These are phyloP conservation scores for Heterodera carotae DNA, from an alignment of 1,140 invertebrate genomes.

Conservation along the genomic window DNA sequence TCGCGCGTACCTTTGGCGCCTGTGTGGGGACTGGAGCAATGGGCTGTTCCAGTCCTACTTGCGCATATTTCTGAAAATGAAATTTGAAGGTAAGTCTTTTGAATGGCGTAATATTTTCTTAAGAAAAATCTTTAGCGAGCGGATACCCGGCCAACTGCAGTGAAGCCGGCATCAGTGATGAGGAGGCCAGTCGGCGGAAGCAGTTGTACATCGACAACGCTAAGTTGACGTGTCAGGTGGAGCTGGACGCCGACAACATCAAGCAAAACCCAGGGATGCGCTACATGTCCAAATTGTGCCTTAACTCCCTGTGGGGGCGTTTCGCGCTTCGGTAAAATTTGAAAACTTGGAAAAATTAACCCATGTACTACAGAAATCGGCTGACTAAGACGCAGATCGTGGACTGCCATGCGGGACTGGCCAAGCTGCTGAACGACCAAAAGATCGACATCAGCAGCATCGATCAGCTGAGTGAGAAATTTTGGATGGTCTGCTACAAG, in stretches of 20 bases:
- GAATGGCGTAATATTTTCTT: not conserved
- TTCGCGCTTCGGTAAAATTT: not conserved
- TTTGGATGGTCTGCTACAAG: too few species aligned
- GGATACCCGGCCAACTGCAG: not conserved
- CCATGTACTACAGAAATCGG: too few species aligned
- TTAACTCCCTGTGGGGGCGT: not conserved
- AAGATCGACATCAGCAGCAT: too few species aligned
- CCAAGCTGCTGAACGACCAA: too few species aligned
- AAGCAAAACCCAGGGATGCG: not conserved
- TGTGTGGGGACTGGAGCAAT: not conserved
- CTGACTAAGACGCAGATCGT: too few species aligned
- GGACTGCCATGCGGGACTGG: too few species aligned
- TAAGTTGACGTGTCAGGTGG: not conserved
- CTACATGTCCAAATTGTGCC: not conserved
- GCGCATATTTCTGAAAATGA: not conserved
- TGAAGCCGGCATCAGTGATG: not conserved
- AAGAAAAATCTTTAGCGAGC: not conserved
- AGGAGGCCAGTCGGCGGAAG: not conserved
- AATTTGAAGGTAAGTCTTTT: not conserved
- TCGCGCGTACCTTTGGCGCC: not conserved
- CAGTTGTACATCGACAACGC: not conserved
- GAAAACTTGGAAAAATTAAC: not conserved
- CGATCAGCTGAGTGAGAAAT: too few species aligned
- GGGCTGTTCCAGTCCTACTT: not conserved
- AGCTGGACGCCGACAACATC: not conserved